Evolutionary conservation across 2,113 vertebrate genomes (phyloP), one percentile per base, ranked within the genome.

Genomic region (Cricetomys ansorgei): DNA sequence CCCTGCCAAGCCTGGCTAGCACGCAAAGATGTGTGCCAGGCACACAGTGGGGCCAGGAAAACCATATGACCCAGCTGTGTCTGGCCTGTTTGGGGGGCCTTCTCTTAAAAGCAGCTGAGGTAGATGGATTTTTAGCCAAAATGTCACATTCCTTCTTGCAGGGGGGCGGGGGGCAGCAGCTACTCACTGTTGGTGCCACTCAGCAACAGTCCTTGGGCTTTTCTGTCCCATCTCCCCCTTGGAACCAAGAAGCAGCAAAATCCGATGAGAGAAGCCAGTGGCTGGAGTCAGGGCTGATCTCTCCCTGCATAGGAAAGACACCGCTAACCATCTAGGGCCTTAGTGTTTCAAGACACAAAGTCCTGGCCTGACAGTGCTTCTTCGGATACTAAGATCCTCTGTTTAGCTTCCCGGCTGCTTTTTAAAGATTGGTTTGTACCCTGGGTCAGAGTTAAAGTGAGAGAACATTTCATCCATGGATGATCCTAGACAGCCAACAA

Each of bases 181-280:
- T 4, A 0, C 62, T 19, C 34, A 10, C 48, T 4, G 40, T 1
- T 5, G 65, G 2, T 2, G 55, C 27, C 19, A 53, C 48, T 7
- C 19, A 17, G 17, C 13, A 1, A 0, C 16, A 0, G 43, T 1
- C 23, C 37, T 29, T 34, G 1, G 23, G 2, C 45, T 21, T 5
- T 29, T 43, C 5, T 0, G n/a, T n/a, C n/a, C n/a, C n/a, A n/a
- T 31, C 34, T 12, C 57, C 16, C 4, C 4, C 0, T 87, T 43
- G 84, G 88, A 2, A 40, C 90, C 13, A 0, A 43, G 64, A 15
- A 1, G n/a, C 57, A 11, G 11, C 0, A 5, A 31, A 4, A 0
- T 27, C 34, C 0, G 2, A 25, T 25, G 6, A 16, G 59, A 65
- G 75, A 37, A 29, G 5, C 50, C 48, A 0, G 48, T 0, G 15